Percentiles rank a stretch among this genome's conserved stretches.
Evolutionary conservation across 2,888 invertebrate genomes (phyloP).

Genomic region (Mesorhabditis belari): DNA sequence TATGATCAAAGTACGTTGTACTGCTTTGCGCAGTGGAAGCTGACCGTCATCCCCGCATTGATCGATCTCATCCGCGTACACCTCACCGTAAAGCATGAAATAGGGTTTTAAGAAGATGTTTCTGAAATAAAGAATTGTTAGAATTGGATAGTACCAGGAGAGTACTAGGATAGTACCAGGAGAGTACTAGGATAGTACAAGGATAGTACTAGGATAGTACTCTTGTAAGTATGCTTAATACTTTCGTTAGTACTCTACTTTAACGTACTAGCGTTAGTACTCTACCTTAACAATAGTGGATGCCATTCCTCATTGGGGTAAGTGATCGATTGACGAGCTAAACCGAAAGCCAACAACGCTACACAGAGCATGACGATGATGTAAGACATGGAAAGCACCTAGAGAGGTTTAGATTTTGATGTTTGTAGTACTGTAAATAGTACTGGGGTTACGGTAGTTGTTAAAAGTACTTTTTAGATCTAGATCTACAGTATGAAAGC

Average conservation of each 20-base stretch:
- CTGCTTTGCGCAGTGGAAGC: too few species aligned
- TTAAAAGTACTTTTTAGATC: neutral
- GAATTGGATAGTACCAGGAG: too few species aligned
- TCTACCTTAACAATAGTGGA: conserved; percentile 70
- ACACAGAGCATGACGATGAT: conserved; percentile 90
- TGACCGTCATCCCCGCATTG: conserved; percentile 49
- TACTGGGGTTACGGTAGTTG: neutral
- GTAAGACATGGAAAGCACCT: conserved; percentile 74
- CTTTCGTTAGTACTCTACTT: too few species aligned
- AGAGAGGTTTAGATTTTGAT: neutral
- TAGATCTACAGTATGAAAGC: too few species aligned
- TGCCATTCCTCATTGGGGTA: conserved; percentile 80
- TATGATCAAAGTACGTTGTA: too few species aligned
- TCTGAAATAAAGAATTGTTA: conserved; percentile 57
- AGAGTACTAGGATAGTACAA: too few species aligned
- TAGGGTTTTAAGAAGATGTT: conserved; percentile 92
- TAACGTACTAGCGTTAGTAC: too few species aligned
- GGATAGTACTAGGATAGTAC: too few species aligned
- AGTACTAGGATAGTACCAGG: too few species aligned
- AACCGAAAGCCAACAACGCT: conserved; percentile 91
- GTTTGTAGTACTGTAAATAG: conserved; percentile 52
- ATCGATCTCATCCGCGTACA: conserved; percentile 90
- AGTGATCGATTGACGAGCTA: conserved; percentile 83
- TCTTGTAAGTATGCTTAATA: too few species aligned
- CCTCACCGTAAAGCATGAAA: conserved; percentile 98